These are phyloP conservation scores for Acrossocheilus wenchowensis DNA, from an alignment of 2,797 vertebrate species.

Conservation along the genomic window DNA sequence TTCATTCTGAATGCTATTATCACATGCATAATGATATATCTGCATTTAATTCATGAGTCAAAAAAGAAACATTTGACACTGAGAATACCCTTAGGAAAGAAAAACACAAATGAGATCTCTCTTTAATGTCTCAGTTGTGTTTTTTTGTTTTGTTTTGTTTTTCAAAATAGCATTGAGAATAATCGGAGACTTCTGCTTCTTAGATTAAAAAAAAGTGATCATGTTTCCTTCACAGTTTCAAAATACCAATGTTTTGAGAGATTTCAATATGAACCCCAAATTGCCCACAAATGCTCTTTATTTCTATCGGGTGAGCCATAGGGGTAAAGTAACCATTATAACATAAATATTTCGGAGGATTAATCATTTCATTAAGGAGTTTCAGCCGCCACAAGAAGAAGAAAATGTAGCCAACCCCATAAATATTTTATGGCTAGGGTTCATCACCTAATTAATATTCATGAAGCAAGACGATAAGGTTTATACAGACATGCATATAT, in stretches of 20 bases:
- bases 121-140: not conserved
- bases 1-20: slow-evolving; percentile 10
- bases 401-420: not conserved
- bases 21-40: slow-evolving; percentile 8
- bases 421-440: slow-evolving; percentile 9
- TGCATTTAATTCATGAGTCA: not conserved
- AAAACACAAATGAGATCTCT: not conserved
- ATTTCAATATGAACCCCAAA: not conserved
- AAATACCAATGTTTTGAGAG: not conserved
- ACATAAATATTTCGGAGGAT: not conserved
- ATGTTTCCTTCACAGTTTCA: not conserved
- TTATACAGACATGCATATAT: not conserved
- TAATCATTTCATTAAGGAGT: not conserved
- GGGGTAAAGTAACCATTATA: not conserved
- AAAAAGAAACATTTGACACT: not conserved
- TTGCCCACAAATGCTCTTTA: not conserved
- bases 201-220: not conserved
- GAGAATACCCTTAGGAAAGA: slow-evolving; percentile 8
- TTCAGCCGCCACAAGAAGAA: not conserved
- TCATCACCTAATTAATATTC: slow-evolving; percentile 14
- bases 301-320: not conserved
- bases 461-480: slow-evolving; percentile 5
- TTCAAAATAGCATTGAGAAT: not conserved
- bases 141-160: not conserved
- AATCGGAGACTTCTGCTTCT: not conserved